Evolutionary conservation across 2,113 vertebrate species (phyloP).

Genomic region (Ptychochromis oligacanthus): DNA sequence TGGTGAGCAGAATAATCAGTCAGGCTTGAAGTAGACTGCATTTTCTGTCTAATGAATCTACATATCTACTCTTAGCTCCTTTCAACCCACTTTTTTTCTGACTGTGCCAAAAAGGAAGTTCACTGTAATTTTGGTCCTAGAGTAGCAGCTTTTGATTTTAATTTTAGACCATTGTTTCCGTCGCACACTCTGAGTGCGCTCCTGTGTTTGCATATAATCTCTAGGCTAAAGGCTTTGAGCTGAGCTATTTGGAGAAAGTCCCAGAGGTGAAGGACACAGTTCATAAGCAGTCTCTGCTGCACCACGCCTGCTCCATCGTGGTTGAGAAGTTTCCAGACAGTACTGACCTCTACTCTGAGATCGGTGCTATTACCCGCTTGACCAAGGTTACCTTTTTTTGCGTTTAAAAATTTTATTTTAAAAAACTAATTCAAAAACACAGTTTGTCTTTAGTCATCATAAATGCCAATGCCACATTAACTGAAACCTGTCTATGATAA

Average conservation of each 20-base stretch:
- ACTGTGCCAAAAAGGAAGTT: slow-evolving; percentile 64
- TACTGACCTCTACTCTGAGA: slow-evolving; percentile 97
- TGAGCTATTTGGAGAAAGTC: slow-evolving; percentile 98
- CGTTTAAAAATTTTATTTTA: not conserved
- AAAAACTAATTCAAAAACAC: not conserved
- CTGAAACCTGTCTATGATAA: slow-evolving; percentile 6
- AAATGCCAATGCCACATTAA: not conserved
- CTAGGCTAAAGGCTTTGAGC: slow-evolving; percentile 97
- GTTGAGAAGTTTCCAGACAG: slow-evolving; percentile 98
- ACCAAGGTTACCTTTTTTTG: slow-evolving; percentile 86
- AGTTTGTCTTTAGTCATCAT: not conserved
- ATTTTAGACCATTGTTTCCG: slow-evolving; percentile 49
- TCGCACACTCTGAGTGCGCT: slow-evolving; percentile 21
- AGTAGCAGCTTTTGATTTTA: slow-evolving; percentile 36
- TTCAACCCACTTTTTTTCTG: slow-evolving; percentile 31
- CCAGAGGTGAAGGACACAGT: slow-evolving; percentile 98
- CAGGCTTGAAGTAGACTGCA: slow-evolving; percentile 57
- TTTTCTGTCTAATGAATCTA: slow-evolving; percentile 71
- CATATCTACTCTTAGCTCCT: slow-evolving; percentile 38
- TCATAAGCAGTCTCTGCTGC: slow-evolving; percentile 96
- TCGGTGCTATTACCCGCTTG: slow-evolving; percentile 93
- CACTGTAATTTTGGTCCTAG: slow-evolving; percentile 50
- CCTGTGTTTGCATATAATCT: slow-evolving; percentile 44
- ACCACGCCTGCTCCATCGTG: slow-evolving; percentile 93
- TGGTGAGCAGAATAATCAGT: slow-evolving; percentile 55